phyloP scores from a whole-genome alignment of 2,797 vertebrate species.

The Dromococcyx pavoninus region DNA sequence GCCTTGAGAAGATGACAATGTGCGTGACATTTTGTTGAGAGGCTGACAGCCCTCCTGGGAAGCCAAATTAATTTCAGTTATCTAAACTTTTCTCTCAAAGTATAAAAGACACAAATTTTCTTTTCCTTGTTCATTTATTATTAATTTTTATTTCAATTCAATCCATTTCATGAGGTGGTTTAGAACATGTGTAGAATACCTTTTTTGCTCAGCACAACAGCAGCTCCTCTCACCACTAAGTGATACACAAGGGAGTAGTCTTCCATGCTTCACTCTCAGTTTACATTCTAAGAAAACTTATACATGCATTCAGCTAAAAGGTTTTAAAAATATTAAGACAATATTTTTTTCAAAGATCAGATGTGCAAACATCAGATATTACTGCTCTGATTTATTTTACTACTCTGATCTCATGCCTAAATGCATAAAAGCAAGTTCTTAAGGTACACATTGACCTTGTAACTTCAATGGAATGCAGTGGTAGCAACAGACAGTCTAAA shows the following conservation, averaged over 20 bases:
- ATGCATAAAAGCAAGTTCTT: not conserved
- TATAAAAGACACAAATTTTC: not conserved
- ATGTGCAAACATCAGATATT: not conserved
- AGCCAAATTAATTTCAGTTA: not conserved
- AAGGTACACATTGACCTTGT: not conserved
- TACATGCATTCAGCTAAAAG: rapidly evolving
- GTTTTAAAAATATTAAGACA: not conserved
- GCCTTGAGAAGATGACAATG: not conserved
- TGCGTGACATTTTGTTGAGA: not conserved
- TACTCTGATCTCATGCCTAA: not conserved
- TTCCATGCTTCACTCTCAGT: not conserved
- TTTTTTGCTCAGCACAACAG: not conserved
- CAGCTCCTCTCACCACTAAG: not conserved
- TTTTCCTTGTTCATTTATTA: not conserved
- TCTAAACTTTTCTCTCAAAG: not conserved
- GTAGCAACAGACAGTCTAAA: not conserved
- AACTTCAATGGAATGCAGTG: not conserved
- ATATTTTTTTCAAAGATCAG: not conserved
- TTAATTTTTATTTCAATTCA: not conserved
- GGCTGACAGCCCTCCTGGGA: not conserved
- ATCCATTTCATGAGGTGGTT: not conserved
- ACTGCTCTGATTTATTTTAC: not conserved
- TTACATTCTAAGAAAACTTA: not conserved
- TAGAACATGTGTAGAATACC: not conserved
- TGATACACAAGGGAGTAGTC: not conserved